Conservation (phyloP, 2,888 invertebrate genomes). For the Sussaba pulchella region DNA sequence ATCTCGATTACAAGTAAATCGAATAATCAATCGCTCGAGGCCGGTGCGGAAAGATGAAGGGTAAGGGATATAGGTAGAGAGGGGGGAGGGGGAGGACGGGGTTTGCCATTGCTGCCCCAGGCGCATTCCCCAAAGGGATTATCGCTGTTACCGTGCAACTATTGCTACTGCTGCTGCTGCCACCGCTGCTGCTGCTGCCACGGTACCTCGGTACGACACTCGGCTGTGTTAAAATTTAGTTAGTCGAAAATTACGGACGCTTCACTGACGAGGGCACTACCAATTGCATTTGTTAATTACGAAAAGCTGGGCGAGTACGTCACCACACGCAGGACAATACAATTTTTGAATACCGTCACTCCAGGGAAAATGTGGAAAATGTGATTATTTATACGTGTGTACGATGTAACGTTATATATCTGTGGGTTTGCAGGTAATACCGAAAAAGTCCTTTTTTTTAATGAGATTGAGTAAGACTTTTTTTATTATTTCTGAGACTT, state of each 20-base stretch:
- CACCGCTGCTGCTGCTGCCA: slow-evolving; percentile 20
- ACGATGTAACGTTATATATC: too few species aligned
- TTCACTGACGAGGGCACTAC: slow-evolving; percentile 39
- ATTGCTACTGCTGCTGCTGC: slow-evolving; percentile 25
- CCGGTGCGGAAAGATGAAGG: neutral
- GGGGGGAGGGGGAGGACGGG: slow-evolving; percentile 19
- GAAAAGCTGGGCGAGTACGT: slow-evolving; percentile 2
- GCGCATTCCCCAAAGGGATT: slow-evolving; percentile 63
- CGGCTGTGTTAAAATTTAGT: slow-evolving; percentile 54
- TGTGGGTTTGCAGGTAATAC: too few species aligned
- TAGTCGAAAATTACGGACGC: slow-evolving; percentile 55
- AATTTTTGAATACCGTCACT: too few species aligned
- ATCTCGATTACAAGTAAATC: slow-evolving; percentile 64
- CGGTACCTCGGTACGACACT: slow-evolving; percentile 38
- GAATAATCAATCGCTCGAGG: slow-evolving; percentile 59
- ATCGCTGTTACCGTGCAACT: slow-evolving; percentile 42
- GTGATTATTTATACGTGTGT: too few species aligned
- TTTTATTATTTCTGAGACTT: too few species aligned
- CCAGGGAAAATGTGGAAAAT: too few species aligned
- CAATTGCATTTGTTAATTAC: slow-evolving; percentile 62
- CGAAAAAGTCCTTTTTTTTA: too few species aligned
- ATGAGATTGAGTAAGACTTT: too few species aligned
- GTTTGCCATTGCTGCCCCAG: slow-evolving; percentile 48
- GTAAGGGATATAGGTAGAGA: too few species aligned
- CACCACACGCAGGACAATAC: too few species aligned